Conservation (phyloP, 2,797 vertebrate genomes). For the Thaleichthys pacificus region DNA sequence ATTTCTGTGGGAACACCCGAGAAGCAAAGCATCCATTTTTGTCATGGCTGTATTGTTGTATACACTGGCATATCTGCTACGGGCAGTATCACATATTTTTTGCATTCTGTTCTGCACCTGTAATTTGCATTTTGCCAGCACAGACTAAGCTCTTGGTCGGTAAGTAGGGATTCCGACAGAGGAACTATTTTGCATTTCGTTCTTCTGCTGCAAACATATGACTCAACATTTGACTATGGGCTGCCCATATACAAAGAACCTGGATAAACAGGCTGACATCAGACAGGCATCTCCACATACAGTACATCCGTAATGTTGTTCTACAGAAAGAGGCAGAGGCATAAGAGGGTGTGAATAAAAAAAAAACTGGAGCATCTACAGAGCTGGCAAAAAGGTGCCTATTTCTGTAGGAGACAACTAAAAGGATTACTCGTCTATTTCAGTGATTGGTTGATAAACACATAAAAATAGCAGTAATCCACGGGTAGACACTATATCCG, state of each 20-base stretch:
- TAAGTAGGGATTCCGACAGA: constrained; percentile 36
- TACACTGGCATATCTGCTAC: not conserved
- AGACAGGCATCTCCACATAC: constrained; percentile 17
- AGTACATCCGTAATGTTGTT: constrained; percentile 21
- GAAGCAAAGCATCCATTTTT: not conserved
- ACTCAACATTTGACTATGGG: constrained; percentile 67
- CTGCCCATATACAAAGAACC: constrained; percentile 40
- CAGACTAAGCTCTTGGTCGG: constrained; percentile 18
- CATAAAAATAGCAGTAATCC: no score
- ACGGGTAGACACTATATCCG: no score
- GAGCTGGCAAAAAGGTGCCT: not conserved
- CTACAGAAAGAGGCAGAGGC: not conserved
- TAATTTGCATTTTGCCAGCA: constrained; percentile 46
- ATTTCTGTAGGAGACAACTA: not conserved
- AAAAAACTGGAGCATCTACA: not conserved
- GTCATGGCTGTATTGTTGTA: not conserved
- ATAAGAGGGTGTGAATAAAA: no score
- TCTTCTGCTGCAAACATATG: constrained; percentile 51
- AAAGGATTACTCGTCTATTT: no score
- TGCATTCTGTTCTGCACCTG: constrained; percentile 24
- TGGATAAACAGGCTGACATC: constrained; percentile 26
- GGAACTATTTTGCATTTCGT: constrained; percentile 66
- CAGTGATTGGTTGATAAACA: no score
- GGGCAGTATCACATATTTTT: constrained; percentile 11
- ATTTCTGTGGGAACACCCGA: not conserved